Evolutionary conservation across 1,140 invertebrate genomes (phyloP).

Genomic region (Parasteatoda tepidariorum): DNA sequence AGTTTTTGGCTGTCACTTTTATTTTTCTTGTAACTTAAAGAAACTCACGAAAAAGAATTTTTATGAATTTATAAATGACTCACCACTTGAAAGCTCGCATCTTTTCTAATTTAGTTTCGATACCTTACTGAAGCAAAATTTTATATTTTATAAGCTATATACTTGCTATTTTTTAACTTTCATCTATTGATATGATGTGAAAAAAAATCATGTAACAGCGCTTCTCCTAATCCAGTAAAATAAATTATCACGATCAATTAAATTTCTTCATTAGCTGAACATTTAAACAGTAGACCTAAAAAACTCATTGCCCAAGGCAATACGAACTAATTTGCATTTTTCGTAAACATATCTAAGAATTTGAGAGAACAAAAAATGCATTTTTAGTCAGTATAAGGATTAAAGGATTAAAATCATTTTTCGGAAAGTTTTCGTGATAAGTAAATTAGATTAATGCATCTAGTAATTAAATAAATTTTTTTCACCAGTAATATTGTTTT

Average conservation of each 20-base stretch:
- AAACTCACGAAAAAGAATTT: no score
- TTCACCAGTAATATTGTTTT: background rate
- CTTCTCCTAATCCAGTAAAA: conserved; percentile 36
- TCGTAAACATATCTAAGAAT: conserved; percentile 39
- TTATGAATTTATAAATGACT: no score
- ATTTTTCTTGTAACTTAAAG: no score
- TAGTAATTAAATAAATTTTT: conserved; percentile 52
- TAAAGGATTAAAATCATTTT: conserved; percentile 56
- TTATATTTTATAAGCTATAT: background rate
- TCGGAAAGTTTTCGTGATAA: conserved; percentile 37
- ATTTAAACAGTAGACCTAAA: conserved; percentile 3
- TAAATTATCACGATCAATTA: conserved; percentile 35
- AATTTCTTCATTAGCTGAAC: conserved; percentile 45
- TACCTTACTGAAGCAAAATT: background rate
- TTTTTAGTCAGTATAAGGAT: conserved; percentile 31
- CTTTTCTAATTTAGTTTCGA: background rate
- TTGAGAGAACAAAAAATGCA: conserved; percentile 10
- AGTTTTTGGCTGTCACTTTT: no score
- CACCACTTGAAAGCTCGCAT: no score
- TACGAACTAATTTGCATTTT: conserved; percentile 43
- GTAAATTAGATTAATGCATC: conserved; percentile 53
- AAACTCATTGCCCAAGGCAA: background rate
- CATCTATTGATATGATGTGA: background rate
- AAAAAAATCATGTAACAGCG: conserved; percentile 16
- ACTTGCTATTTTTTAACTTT: background rate